Conservation (phyloP, 2,797 vertebrate species). For the Enoplosus armatus region DNA sequence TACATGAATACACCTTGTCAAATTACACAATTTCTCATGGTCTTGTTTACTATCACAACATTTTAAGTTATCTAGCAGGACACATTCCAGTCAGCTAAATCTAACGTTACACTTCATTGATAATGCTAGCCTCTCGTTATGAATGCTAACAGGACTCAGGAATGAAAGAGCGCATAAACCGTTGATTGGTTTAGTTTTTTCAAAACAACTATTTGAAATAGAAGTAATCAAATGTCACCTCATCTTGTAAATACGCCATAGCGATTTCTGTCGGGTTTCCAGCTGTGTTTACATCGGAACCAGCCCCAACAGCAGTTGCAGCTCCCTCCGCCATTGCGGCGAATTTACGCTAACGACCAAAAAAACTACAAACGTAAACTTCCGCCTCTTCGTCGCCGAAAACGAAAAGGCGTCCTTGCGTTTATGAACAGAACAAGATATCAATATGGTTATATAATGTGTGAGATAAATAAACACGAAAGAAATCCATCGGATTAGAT, state of each 20-base stretch:
- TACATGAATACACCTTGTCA: background rate
- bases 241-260: conserved; percentile 83
- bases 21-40: fast-evolving
- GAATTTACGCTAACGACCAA: conserved; percentile 14
- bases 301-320: conserved; percentile 23
- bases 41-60: fast-evolving
- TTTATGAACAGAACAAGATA: fast-evolving
- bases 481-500: fast-evolving
- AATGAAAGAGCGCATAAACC: background rate
- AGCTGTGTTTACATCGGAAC: conserved; percentile 61
- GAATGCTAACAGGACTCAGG: conserved; percentile 13
- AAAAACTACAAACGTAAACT: conserved; percentile 1
- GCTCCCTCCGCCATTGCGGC: conserved; percentile 80
- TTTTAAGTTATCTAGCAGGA: background rate
- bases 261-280: conserved; percentile 62
- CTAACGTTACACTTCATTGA: background rate
- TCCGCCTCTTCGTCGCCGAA: background rate
- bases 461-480: background rate
- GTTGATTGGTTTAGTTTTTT: background rate
- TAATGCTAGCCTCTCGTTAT: too few species aligned
- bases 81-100: background rate
- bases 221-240: conserved; percentile 61
- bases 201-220: fast-evolving
- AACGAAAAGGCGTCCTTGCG: fast-evolving
- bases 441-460: fast-evolving